Percentiles rank a stretch among this genome's conserved stretches.
Evolutionary conservation across 1,140 invertebrate genomes (phyloP).

Genomic region (Drosophila ogumai): DNA sequence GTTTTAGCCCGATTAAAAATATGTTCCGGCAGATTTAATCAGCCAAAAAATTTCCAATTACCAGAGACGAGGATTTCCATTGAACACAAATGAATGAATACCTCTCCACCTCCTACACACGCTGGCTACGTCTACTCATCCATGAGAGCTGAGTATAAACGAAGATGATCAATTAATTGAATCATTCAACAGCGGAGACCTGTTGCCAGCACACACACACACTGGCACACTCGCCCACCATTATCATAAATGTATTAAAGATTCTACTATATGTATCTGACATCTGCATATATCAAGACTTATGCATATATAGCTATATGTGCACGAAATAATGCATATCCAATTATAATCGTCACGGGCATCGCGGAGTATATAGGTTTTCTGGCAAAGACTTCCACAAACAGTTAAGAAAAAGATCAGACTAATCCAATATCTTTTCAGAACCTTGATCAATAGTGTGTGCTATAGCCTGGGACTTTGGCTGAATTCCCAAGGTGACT

Average conservation of each 20-base stretch:
- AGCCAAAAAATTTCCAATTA: slow-evolving; percentile 30
- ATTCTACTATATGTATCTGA: slow-evolving; percentile 20
- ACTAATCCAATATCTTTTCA: neutral
- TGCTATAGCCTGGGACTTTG: neutral
- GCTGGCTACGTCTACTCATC: slow-evolving; percentile 58
- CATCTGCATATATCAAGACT: slow-evolving; percentile 29
- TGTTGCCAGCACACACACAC: slow-evolving; percentile 65
- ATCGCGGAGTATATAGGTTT: slow-evolving; percentile 34
- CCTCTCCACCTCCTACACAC: slow-evolving; percentile 26
- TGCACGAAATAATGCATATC: slow-evolving; percentile 34
- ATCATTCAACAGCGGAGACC: slow-evolving; percentile 76
- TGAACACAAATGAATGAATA: slow-evolving; percentile 53
- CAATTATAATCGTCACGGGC: slow-evolving; percentile 22
- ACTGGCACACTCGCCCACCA: slow-evolving; percentile 3
- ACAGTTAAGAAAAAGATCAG: neutral
- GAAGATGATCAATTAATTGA: slow-evolving; percentile 81
- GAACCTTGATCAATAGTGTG: neutral
- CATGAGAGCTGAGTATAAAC: slow-evolving; percentile 69
- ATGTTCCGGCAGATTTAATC: slow-evolving; percentile 15
- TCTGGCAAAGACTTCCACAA: neutral
- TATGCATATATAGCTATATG: slow-evolving; percentile 10
- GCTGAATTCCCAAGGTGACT: slow-evolving; percentile 26
- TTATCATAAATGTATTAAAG: slow-evolving; percentile 25
- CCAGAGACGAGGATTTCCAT: slow-evolving; percentile 36
- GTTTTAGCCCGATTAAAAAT: slow-evolving; percentile 13